These are phyloP conservation scores for Tanypteryx hageni DNA, from an alignment of 2,888 invertebrate genomes.

Conservation along the genomic window DNA sequence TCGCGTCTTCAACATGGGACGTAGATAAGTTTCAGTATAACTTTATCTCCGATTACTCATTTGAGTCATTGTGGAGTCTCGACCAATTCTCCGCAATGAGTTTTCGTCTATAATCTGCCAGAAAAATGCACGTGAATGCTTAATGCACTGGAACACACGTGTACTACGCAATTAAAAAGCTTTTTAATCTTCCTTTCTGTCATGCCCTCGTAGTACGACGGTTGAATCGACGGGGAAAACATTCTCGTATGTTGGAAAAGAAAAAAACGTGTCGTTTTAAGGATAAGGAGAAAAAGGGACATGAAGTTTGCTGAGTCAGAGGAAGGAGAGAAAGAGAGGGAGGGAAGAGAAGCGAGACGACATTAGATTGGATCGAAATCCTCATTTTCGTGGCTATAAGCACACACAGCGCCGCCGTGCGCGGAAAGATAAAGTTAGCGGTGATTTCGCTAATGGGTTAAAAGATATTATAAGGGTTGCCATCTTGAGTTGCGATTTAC, in stretches of 20 bases:
- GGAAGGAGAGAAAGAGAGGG: neutral
- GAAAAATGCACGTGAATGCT: no score
- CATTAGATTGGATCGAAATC: slow-evolving; percentile 15
- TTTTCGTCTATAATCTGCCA: neutral
- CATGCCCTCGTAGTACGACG: neutral
- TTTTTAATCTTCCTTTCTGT: neutral
- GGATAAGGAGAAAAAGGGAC: no score
- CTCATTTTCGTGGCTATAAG: neutral
- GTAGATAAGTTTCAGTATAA: no score
- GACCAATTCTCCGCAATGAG: no score
- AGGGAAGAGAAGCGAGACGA: neutral
- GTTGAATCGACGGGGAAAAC: neutral
- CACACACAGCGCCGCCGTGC: slow-evolving; percentile 19
- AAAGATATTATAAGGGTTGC: neutral
- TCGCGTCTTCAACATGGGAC: no score
- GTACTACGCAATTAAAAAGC: neutral
- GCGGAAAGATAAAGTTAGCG: slow-evolving; percentile 10
- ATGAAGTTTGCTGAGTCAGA: neutral
- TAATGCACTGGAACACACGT: neutral
- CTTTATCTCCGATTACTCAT: no score
- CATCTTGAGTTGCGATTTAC: neutral
- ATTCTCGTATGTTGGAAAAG: neutral
- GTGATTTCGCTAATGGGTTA: slow-evolving; percentile 4
- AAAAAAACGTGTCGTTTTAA: neutral
- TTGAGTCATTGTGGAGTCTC: no score